Percentiles rank a stretch among this genome's conserved stretches.
phyloP scores from a whole-genome alignment of 1,140 invertebrate genomes.

The Saccostrea cuccullata region DNA sequence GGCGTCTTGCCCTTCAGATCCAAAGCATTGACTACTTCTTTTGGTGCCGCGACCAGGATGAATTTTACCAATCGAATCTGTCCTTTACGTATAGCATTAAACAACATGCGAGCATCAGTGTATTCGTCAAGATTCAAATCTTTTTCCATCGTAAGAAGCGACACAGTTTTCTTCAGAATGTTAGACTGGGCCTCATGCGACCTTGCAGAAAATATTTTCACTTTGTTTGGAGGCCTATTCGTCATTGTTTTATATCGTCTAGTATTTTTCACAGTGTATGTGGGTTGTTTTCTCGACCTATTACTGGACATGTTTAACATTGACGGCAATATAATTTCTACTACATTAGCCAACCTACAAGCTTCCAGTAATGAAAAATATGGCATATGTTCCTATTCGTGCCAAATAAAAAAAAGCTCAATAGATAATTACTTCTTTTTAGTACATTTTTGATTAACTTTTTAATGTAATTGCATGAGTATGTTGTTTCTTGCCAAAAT shows the following conservation, averaged over 20 bases:
- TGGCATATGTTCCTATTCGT: neutral
- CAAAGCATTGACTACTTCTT: slow-evolving; percentile 63
- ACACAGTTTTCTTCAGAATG: neutral
- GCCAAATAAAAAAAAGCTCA: neutral
- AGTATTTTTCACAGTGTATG: neutral
- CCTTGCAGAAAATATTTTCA: neutral
- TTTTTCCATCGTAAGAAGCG: neutral
- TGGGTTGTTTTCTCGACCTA: neutral
- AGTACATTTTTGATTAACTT: slow-evolving; percentile 1
- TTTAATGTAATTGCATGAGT: neutral
- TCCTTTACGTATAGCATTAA: slow-evolving; percentile 68
- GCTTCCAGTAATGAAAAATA: neutral
- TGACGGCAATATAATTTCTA: neutral
- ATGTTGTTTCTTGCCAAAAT: neutral
- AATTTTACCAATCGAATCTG: slow-evolving; percentile 70
- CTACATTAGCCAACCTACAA: neutral
- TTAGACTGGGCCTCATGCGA: neutral
- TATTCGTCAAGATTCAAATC: slow-evolving; percentile 39
- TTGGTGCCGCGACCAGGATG: slow-evolving; percentile 68
- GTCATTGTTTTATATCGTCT: slow-evolving; percentile 11
- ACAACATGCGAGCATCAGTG: slow-evolving; percentile 65
- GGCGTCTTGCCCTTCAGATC: slow-evolving; percentile 69
- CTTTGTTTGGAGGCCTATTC: neutral
- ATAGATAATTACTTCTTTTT: neutral
- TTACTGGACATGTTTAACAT: neutral